Base-by-base conservation (phyloP, 2,888 invertebrate genomes). In the Belgica antarctica region DNA sequence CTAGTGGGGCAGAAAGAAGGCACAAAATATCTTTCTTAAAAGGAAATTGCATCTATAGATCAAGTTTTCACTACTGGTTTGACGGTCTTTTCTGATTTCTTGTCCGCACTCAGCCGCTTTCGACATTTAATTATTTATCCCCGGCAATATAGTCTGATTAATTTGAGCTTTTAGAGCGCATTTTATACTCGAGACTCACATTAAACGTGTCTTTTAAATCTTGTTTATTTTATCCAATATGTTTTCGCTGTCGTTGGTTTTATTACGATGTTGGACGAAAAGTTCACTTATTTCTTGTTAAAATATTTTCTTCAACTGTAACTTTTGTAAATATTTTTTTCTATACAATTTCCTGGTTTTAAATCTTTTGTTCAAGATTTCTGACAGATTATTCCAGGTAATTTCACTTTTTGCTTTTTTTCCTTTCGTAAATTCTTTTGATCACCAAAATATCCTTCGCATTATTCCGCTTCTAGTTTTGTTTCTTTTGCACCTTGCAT, bases 81-180 rank as follows among this genome's bases (percentile, higher is more conserved):
- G 52, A 52, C 52, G 17, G 17, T 52, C 15, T 41, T 52, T n/a
- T 17, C 22, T 22, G 52, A 12, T 22, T 41, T 41, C 57, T n/a
- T n/a, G n/a, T n/a, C n/a, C n/a, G n/a, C n/a, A n/a, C n/a, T n/a
- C n/a, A n/a, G 19, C 57, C 24, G 22, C 19, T 22, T 22, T 61
- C 61, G 61, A 61, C 24, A 24, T 61, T 61, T 61, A 61, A 61
- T 61, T 61, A 27, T n/a, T 61, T 61, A 61, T n/a, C 25, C 27
- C 28, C 61, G 61, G 61, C 61, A 61, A 61, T 61, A 61, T 27
- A n/a, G 61, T 61, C 61, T 61, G 27, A 61, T 61, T 61, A 61
- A 61, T 24, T 61, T 61, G 61, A 27, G n/a, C 28, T 61, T 3
- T 52, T 22, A 12, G 22, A 52, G 52, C 22, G 52, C 19, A 19